These are phyloP conservation scores for Boloria euphrosyne DNA, from an alignment of 2,888 invertebrate genomes.

Conservation along the genomic window DNA sequence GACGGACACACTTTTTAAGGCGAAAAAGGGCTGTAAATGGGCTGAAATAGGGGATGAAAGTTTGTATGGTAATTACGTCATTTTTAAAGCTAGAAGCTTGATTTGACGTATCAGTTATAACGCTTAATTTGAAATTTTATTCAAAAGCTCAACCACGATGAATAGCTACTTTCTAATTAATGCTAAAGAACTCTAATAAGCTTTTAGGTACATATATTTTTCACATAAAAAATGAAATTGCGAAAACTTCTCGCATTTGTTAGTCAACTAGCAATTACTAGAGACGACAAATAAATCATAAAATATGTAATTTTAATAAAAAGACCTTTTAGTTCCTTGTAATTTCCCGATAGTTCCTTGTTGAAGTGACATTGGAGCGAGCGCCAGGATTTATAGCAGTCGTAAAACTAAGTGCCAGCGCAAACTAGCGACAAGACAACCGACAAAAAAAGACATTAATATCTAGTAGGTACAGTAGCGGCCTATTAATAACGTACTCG, in stretches of 20 bases:
- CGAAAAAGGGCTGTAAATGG: no score
- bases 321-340: conserved; percentile 23
- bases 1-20: no score
- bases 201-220: background rate
- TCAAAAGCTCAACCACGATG: background rate
- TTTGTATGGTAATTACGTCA: no score
- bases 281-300: conserved; percentile 4
- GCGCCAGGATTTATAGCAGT: conserved; percentile 38
- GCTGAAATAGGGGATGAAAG: no score
- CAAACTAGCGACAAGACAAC: conserved; percentile 15
- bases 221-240: background rate
- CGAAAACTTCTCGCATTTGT: background rate
- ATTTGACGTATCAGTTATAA: no score
- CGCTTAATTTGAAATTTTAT: conserved; percentile 1
- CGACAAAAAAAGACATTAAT: background rate
- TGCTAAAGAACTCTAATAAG: no score
- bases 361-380: conserved; percentile 30
- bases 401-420: conserved; percentile 34
- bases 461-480: background rate
- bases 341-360: conserved; percentile 33
- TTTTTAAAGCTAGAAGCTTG: no score
- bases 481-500: background rate
- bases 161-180: no score
- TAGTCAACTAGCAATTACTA: background rate
- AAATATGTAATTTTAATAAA: conserved; percentile 26